Base-by-base conservation (phyloP, 2,888 invertebrate genomes). In the Lasioglossum pauxillum region DNA sequence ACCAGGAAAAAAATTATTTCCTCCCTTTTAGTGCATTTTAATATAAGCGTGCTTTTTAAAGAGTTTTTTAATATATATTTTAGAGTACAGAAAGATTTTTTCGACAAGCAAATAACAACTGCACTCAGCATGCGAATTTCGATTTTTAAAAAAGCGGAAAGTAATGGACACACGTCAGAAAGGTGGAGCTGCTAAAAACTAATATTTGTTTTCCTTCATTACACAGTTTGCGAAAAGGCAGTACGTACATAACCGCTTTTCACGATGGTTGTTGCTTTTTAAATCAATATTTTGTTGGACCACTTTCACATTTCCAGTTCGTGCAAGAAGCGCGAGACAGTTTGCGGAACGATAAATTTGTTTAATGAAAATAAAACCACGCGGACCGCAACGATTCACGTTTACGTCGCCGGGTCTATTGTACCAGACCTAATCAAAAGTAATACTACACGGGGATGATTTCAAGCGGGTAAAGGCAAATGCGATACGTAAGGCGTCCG, bases 391-490 rank as follows among this genome's bases (percentile, higher is more conserved):
- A 60, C 60, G 16, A 14, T 31, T 16, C 16, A 31, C 27, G 12
- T 27, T 35, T 19, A 19, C 23, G 12, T 74, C 16, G 27, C 14
- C 41, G 14, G 46, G 35, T 12, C 49, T 44, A 80, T 80, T 75
- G 19, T 31, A 19, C 12, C 49, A 14, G 57, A 79, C 69, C 86
- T 89, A 90, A 91, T 87, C 85, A 90, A 86, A 87, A 89, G 88
- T 88, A 89, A 87, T 85, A n/a, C 53, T 88, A 79, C 85, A 78
- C 67, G 46, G 75, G 80, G 77, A 82, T 80, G 81, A 84, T 90
- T 84, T 86, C 86, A 75, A 60, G 80, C 57, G 35, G 80, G 71
- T 72, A 87, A 90, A 78, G 80, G 74, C 69, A 86, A 90, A 76
- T 82, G 81, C 41, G 84, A 38, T 69, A 82, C 78, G 81, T 83